Evolutionary conservation across 1,140 invertebrate species (phyloP), one percentile per base, ranked within the genome.

Genomic region (Paraescarpia echinospica): DNA sequence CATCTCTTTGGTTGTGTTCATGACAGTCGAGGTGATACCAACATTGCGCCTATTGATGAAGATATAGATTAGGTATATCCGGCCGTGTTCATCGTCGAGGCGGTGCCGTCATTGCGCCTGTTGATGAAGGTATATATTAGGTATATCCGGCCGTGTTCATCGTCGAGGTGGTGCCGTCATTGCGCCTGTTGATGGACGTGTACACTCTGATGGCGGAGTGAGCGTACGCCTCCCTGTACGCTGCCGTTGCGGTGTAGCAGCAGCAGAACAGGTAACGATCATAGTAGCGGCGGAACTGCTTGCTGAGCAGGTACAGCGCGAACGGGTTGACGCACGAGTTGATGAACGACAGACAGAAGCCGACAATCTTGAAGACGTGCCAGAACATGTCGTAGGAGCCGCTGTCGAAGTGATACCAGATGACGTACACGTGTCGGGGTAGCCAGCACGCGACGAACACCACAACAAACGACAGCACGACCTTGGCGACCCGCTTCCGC

Each of bases 291-390:
- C 98, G 97, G 95, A 99, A 99, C 41, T 98, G 98, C 35, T 98
- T 98, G 94, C 98, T 98, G 93, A 99, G 97, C 95, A 98, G 98
- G 96, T 99, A 99, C 27, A 99, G 97, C 2, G 98, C 98, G 89
- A 98, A 97, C 0, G 98, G 98, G 96, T 98, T 98, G 94, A 98
- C 97, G 95, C 98, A 98, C 93, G 98, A 98, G 96, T 98, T 98
- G 93, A 98, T 97, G 96, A 98, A 98, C 27, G 35, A 91, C 35
- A 94, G 48, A 90, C 93, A 93, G 96, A 98, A 98, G 22, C 98
- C 98, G 6, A 98, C 95, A 92, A 99, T 98, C 89, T 98, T 97
- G 90, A 98, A 97, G 8, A 97, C 97, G 95, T 98, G 97, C 98
- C 98, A 99, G 96, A 98, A 98, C 0, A 96, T 96, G 95, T 98